These are phyloP conservation scores for Halcyon smyrnensis DNA, from an alignment of 2,797 vertebrate genomes.

Conservation along the genomic window DNA sequence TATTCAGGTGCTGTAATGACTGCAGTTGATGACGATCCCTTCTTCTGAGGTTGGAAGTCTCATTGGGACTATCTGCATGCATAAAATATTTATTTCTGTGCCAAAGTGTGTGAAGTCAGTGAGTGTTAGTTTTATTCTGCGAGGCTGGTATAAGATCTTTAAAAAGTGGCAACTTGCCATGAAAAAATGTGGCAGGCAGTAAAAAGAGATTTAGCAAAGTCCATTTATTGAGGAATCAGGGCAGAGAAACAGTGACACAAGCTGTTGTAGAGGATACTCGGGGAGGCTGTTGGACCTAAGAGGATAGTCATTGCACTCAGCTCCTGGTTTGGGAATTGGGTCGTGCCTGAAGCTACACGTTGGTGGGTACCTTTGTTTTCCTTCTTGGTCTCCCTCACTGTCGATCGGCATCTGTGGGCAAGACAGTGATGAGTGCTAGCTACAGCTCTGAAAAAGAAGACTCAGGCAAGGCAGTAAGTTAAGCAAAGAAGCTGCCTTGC, in stretches of 20 bases:
- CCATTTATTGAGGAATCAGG: not conserved
- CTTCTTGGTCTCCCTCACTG: not conserved
- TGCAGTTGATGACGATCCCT: not conserved
- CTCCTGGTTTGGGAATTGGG: not conserved
- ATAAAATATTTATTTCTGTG: conserved; percentile 20
- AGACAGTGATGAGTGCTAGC: not conserved
- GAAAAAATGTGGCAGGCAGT: not conserved
- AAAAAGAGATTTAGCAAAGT: conserved; percentile 10
- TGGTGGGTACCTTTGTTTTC: not conserved
- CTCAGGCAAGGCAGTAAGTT: not conserved
- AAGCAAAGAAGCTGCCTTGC: conserved; percentile 13
- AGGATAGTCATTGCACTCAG: not conserved
- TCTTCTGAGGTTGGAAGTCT: not conserved
- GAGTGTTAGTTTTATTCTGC: not conserved
- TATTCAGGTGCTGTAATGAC: not conserved
- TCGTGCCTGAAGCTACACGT: not conserved
- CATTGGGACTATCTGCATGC: not conserved
- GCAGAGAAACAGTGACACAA: not conserved
- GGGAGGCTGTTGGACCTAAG: not conserved
- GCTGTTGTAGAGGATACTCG: too few species aligned
- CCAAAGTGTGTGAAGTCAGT: not conserved
- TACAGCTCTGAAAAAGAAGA: conserved; percentile 6
- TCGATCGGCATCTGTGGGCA: conserved; percentile 10
- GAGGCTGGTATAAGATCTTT: not conserved
- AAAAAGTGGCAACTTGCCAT: conserved; percentile 5